Percentiles rank a stretch among this genome's conserved stretches.
Evolutionary conservation across 2,113 vertebrate species (phyloP).

Genomic region (Macquaria ambigua): DNA sequence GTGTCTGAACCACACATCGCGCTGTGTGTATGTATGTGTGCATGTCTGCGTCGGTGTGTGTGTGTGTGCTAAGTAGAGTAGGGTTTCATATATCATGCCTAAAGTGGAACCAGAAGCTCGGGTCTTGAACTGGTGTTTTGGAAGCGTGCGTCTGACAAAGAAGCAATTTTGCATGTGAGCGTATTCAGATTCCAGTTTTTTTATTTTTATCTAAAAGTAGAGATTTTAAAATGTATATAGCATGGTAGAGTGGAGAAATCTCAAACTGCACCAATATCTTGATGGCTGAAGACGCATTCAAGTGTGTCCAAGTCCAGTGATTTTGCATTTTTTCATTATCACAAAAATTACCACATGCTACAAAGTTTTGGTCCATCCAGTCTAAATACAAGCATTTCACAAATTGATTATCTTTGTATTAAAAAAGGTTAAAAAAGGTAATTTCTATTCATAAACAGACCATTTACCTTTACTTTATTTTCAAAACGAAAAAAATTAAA

Average conservation of each 20-base stretch:
- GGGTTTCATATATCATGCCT: conserved; percentile 72
- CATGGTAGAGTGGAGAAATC: not conserved
- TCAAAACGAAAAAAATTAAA: conserved; percentile 2
- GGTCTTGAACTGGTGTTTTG: conserved; percentile 67
- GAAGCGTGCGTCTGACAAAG: conserved; percentile 62
- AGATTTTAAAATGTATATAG: not conserved
- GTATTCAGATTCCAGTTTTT: not conserved
- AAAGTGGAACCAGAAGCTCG: conserved; percentile 79
- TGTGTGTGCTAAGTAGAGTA: conserved; percentile 30
- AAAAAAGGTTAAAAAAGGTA: not conserved
- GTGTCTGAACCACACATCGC: conserved; percentile 69
- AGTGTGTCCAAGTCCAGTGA: not conserved
- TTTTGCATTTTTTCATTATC: not conserved
- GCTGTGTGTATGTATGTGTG: conserved; percentile 44
- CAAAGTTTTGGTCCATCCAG: not conserved
- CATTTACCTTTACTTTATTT: not conserved
- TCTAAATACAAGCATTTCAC: conserved; percentile 9
- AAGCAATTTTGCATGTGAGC: conserved; percentile 26
- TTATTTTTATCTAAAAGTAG: conserved; percentile 4
- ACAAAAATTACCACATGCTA: not conserved
- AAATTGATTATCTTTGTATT: conserved; percentile 4
- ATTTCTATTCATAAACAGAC: conserved; percentile 21
- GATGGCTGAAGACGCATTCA: not conserved
- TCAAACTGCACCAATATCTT: not conserved
- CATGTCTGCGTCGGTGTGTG: conserved; percentile 27